Conservation (phyloP, 1,140 invertebrate species). For the Leptinotarsa defecta region DNA sequence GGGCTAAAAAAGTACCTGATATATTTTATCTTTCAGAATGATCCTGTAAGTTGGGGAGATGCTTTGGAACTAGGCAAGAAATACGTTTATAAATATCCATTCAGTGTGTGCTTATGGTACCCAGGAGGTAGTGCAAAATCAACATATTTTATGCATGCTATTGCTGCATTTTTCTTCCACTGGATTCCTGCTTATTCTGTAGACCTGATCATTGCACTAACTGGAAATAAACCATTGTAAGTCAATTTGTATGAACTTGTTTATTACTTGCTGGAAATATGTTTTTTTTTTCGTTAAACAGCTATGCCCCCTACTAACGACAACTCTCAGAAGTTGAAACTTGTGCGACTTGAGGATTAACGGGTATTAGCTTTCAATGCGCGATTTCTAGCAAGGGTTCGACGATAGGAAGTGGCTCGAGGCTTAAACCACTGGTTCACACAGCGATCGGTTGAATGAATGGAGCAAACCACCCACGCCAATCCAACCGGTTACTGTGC, state of each 20-base stretch:
- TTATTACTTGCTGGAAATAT: neutral
- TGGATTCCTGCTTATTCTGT: conserved; percentile 81
- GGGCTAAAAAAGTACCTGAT: too few species aligned
- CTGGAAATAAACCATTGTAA: conserved; percentile 80
- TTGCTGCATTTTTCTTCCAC: conserved; percentile 76
- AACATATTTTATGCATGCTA: conserved; percentile 67
- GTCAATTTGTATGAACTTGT: conserved; percentile 37
- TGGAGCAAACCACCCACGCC: too few species aligned
- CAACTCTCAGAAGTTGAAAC: too few species aligned
- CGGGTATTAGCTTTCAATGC: too few species aligned
- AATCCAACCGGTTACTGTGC: too few species aligned
- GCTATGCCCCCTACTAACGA: too few species aligned
- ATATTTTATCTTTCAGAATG: conserved; percentile 53
- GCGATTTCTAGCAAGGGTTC: too few species aligned
- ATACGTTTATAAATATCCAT: conserved; percentile 65
- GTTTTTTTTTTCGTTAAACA: too few species aligned
- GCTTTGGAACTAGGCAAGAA: conserved; percentile 69
- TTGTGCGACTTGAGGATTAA: too few species aligned
- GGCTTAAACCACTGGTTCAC: too few species aligned
- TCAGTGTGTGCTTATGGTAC: conserved; percentile 77
- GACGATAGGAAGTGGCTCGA: too few species aligned
- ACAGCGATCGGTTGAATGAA: too few species aligned
- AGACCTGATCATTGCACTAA: conserved; percentile 69
- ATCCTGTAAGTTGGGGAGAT: conserved; percentile 77
- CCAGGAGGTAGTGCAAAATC: conserved; percentile 76